phyloP scores from a whole-genome alignment of 2,888 invertebrate species.

The Lordiphosa andalusiaca region DNA sequence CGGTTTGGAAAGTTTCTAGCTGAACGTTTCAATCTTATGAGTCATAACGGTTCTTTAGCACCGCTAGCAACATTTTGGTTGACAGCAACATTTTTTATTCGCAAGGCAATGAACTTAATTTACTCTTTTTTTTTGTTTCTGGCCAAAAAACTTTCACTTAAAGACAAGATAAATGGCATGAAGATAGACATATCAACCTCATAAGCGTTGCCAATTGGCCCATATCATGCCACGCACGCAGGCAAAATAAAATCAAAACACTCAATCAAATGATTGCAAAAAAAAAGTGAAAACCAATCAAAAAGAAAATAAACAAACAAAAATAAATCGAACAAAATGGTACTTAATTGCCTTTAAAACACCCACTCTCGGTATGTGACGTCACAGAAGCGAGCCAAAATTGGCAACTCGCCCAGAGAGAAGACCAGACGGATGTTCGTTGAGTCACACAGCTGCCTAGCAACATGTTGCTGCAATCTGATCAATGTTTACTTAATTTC shows the following conservation, averaged over 20 bases:
- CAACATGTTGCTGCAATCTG: conserved; percentile 6
- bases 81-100: conserved; percentile 2
- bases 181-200: conserved; percentile 27
- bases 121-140: conserved; percentile 11
- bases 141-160: conserved; percentile 47
- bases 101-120: conserved; percentile 41
- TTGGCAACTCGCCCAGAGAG: conserved; percentile 36
- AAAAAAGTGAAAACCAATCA: conserved; percentile 34
- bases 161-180: conserved; percentile 49
- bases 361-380: conserved; percentile 34
- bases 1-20: conserved; percentile 23
- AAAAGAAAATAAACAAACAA: conserved; percentile 28
- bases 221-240: conserved; percentile 46
- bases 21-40: conserved; percentile 24
- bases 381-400: conserved; percentile 34
- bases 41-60: conserved; percentile 40
- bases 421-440: conserved; percentile 9
- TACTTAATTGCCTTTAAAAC: conserved; percentile 34
- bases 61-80: conserved; percentile 22
- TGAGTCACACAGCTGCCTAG: conserved; percentile 16
- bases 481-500: conserved; percentile 29
- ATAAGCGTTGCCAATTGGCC: conserved; percentile 44
- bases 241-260: conserved; percentile 36
- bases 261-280: conserved; percentile 49
- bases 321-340: conserved; percentile 18